These are phyloP conservation scores for Dicranocentrus wangi DNA, from an alignment of 2,888 invertebrate genomes.

Conservation along the genomic window DNA sequence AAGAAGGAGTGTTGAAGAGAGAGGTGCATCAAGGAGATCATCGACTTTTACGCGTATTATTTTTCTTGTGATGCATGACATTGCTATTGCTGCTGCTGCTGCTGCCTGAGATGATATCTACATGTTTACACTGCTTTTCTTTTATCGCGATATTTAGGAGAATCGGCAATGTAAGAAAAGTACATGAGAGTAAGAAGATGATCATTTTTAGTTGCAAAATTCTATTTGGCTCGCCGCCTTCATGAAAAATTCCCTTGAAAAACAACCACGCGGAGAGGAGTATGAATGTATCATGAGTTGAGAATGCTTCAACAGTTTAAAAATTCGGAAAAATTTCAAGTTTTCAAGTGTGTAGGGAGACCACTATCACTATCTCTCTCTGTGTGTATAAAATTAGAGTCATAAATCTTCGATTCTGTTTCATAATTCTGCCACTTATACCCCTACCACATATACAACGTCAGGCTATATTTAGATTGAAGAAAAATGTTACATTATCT, in stretches of 20 bases:
- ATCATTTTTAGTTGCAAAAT: constrained; percentile 40
- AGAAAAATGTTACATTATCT: background rate
- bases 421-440: no score
- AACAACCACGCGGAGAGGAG: no score
- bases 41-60: constrained; percentile 21
- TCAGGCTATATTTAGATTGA: constrained; percentile 59
- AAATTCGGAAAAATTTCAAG: background rate
- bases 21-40: no score
- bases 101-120: no score
- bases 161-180: no score
- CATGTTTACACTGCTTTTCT: constrained; percentile 51
- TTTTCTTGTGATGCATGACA: constrained; percentile 10
- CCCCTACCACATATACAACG: constrained; percentile 1
- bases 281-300: no score
- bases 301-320: background rate
- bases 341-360: constrained; percentile 19
- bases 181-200: constrained; percentile 41
- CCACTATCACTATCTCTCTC: no score
- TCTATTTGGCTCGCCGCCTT: constrained; percentile 10
- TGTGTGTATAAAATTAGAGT: constrained; percentile 64
- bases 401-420: constrained; percentile 60
- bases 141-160: no score
- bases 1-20: no score
- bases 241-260: constrained; percentile 33
- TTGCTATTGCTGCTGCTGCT: no score